These are phyloP conservation scores for Serilophus lunatus DNA, from an alignment of 2,113 vertebrate species.

Conservation along the genomic window DNA sequence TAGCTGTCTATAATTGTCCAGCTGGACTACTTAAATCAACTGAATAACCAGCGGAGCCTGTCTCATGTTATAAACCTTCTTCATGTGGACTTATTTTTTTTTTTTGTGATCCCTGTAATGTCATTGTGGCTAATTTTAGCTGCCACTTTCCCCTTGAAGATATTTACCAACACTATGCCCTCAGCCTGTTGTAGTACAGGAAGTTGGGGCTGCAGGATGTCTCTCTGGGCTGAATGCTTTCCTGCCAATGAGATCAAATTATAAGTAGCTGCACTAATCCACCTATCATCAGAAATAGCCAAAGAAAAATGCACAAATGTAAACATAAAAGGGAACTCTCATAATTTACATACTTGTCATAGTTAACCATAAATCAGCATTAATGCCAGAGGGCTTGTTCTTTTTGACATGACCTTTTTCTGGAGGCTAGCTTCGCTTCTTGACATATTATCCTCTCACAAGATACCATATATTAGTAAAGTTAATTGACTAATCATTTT, in stretches of 20 bases:
- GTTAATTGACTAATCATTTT: conserved; percentile 89
- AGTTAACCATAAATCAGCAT: conserved; percentile 37
- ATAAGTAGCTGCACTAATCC: conserved; percentile 55
- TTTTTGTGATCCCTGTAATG: not conserved
- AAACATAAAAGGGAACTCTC: conserved; percentile 66
- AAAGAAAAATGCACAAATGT: conserved; percentile 68
- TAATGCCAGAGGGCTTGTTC: not conserved
- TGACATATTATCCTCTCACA: conserved; percentile 53
- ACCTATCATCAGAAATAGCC: conserved; percentile 58
- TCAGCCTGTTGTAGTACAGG: not conserved
- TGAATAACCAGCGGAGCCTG: conserved; percentile 28
- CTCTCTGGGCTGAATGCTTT: conserved; percentile 26
- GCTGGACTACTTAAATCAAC: conserved; percentile 31
- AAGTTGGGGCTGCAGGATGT: not conserved
- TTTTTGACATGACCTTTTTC: not conserved
- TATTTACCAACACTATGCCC: not conserved
- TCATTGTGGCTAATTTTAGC: conserved; percentile 24
- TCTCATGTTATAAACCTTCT: conserved; percentile 22
- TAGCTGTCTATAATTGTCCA: conserved; percentile 31
- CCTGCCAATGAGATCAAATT: conserved; percentile 57
- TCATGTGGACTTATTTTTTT: not conserved
- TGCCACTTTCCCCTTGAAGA: conserved; percentile 3
- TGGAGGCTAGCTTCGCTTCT: not conserved
- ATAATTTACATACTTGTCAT: conserved; percentile 63
- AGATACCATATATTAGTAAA: conserved; percentile 70